Evolutionary conservation across 2,113 vertebrate genomes (phyloP).

Genomic region (Hippocampus comes): DNA sequence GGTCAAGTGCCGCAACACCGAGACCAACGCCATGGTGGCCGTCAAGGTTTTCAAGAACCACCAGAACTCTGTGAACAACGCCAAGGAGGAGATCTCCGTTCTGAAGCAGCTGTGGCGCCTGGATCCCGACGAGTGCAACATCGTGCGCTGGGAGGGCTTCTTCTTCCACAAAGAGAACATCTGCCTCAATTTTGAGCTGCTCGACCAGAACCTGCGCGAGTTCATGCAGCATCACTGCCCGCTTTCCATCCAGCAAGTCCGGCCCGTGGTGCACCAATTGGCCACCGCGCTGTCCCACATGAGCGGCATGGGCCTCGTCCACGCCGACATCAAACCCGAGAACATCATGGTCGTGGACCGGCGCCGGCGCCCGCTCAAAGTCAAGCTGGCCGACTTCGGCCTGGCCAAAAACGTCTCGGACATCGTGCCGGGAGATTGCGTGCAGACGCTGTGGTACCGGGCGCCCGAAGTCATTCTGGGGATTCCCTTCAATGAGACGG

Average conservation of each 20-base stretch:
- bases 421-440: background rate
- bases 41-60: slow-evolving; percentile 4
- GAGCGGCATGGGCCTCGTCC: background rate
- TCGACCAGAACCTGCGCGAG: slow-evolving; percentile 2
- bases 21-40: background rate
- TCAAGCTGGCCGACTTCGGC: slow-evolving; percentile 19
- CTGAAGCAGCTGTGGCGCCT: background rate
- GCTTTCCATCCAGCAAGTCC: background rate
- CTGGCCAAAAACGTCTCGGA: background rate
- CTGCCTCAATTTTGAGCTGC: slow-evolving; percentile 6
- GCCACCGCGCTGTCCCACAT: background rate
- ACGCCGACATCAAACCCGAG: slow-evolving; percentile 5
- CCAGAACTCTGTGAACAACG: background rate
- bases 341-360: slow-evolving; percentile 8
- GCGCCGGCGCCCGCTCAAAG: background rate
- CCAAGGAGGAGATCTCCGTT: background rate
- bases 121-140: slow-evolving; percentile 5
- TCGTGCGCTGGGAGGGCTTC: slow-evolving; percentile 11
- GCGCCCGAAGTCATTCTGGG: slow-evolving; percentile 13
- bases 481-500: slow-evolving; percentile 14
- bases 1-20: slow-evolving; percentile 2
- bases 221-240: background rate
- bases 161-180: slow-evolving; percentile 10
- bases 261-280: background rate
- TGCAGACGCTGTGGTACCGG: slow-evolving; percentile 9